Percentiles rank a stretch among this genome's conserved stretches.
Conservation (phyloP, 2,113 vertebrate genomes). For the Hemicordylus capensis region DNA sequence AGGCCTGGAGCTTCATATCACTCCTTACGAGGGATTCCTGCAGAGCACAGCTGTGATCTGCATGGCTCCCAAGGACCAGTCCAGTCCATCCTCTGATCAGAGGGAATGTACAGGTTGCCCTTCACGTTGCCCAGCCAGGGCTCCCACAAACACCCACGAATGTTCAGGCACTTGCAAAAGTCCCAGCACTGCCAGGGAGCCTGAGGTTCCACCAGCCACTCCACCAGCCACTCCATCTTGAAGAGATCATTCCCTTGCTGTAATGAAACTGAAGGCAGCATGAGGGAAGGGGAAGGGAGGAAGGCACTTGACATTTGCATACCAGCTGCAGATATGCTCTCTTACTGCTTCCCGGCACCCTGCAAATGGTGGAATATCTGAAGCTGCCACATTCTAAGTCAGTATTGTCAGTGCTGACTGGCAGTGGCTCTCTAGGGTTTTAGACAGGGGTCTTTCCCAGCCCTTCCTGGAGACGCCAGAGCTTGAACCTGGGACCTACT, state of each 20-base stretch:
- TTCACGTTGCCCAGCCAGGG: background rate
- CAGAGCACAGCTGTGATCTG: background rate
- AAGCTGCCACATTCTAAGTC: too few relatives aligned
- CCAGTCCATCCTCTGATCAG: background rate
- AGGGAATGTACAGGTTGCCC: background rate
- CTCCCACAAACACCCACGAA: background rate
- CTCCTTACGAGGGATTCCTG: background rate
- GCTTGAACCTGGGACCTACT: too few relatives aligned
- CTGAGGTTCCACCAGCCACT: background rate
- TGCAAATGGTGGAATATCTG: too few relatives aligned
- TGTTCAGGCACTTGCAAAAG: background rate
- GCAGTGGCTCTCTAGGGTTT: too few relatives aligned
- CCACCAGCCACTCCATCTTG: background rate
- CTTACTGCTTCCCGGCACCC: background rate
- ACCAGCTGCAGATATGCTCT: background rate
- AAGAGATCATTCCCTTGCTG: background rate
- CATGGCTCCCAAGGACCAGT: background rate
- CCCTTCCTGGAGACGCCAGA: too few relatives aligned
- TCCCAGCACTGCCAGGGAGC: background rate
- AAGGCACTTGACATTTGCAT: background rate
- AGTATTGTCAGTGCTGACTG: too few relatives aligned
- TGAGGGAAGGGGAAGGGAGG: background rate
- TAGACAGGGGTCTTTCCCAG: too few relatives aligned
- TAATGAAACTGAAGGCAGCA: background rate
- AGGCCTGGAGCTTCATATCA: background rate